Percentiles rank a stretch among this genome's conserved stretches.
Conservation (phyloP, 2,888 invertebrate genomes). For the Apodemia duryi region DNA sequence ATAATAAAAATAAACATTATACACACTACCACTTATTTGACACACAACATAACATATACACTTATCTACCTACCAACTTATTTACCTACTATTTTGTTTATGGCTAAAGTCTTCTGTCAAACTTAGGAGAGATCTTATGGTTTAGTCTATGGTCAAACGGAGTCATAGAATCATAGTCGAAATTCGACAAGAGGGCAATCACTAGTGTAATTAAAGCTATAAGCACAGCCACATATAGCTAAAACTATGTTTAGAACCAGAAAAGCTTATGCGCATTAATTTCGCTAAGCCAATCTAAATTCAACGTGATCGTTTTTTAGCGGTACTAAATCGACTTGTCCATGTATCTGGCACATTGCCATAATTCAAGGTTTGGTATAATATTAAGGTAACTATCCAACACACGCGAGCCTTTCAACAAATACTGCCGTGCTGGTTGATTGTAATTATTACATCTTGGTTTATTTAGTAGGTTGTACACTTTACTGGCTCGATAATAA, state of each 20-base stretch:
- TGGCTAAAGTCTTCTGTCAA: too few species aligned
- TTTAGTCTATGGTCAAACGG: too few species aligned
- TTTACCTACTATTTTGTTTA: too few species aligned
- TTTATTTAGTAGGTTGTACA: not conserved
- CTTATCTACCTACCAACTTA: too few species aligned
- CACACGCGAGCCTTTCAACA: not conserved
- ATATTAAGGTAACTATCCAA: conserved; percentile 1
- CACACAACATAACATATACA: too few species aligned
- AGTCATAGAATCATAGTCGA: too few species aligned
- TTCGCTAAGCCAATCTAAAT: not conserved
- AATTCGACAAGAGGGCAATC: too few species aligned
- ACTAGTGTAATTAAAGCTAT: not conserved
- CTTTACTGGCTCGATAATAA: too few species aligned
- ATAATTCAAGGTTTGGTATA: conserved; percentile 5
- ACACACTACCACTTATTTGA: too few species aligned
- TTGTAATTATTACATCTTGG: not conserved
- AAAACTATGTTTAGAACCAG: not conserved
- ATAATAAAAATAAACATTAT: too few species aligned
- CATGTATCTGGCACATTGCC: conserved; percentile 5
- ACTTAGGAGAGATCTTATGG: too few species aligned
- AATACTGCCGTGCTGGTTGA: conserved; percentile 2
- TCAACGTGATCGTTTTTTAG: conserved; percentile 4
- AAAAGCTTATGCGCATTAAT: not conserved
- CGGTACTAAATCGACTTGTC: conserved; percentile 9
- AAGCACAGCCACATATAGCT: not conserved